A percentile compares a stretch with the other conserved stretches of the same genome.
phyloP scores from a whole-genome alignment of 2,888 invertebrate species.

The Apocheima hispidaria region DNA sequence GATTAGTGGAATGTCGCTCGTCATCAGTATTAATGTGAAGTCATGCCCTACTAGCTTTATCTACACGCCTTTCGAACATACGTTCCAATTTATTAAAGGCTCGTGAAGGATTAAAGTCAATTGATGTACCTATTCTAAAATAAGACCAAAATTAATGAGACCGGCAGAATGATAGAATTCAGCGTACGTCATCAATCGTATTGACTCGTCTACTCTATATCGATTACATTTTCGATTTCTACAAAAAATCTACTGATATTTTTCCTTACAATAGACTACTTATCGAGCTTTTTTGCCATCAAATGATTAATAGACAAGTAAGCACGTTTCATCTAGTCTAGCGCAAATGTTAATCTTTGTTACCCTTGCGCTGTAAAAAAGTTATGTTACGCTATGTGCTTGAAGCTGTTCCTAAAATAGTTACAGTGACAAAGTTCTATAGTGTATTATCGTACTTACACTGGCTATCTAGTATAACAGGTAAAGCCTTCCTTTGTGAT shows the following conservation, averaged over 20 bases:
- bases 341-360: conserved; percentile 1
- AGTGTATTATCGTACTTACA: conserved; percentile 27
- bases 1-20: conserved; percentile 27
- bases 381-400: not conserved
- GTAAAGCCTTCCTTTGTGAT: conserved; percentile 58
- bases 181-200: not conserved
- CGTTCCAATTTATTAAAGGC: conserved; percentile 6
- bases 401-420: conserved; percentile 1
- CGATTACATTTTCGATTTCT: conserved; percentile 17
- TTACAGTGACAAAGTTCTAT: conserved; percentile 18
- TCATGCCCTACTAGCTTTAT: conserved; percentile 16
- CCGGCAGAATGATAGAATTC: not conserved
- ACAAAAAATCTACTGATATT: conserved; percentile 24
- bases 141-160: conserved; percentile 1
- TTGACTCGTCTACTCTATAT: not conserved
- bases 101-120: conserved; percentile 15
- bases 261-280: conserved; percentile 28
- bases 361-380: conserved; percentile 16
- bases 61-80: not conserved
- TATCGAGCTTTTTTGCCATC: conserved; percentile 35
- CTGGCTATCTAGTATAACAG: conserved; percentile 45
- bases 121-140: conserved; percentile 13
- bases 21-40: conserved; percentile 34
- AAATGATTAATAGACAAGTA: conserved; percentile 44
- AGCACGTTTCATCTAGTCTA: conserved; percentile 33